These are phyloP conservation scores for Sebastes vulpes DNA, from an alignment of 2,797 vertebrate genomes.

Conservation along the genomic window DNA sequence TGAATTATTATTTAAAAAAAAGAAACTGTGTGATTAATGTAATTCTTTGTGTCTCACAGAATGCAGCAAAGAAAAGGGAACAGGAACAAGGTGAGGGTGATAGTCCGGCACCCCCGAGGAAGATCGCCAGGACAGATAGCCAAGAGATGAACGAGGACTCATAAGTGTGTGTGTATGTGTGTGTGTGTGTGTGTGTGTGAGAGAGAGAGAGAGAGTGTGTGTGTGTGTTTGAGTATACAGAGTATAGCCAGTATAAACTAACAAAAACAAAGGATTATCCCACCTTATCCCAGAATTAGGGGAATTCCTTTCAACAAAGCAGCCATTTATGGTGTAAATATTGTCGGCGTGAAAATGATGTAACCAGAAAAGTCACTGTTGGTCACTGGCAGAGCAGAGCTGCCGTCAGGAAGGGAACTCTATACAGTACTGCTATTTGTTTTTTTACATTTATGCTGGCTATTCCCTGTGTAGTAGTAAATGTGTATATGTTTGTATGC, in stretches of 20 bases:
- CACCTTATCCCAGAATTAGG: not conserved
- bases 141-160: slow-evolving; percentile 91
- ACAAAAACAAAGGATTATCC: slow-evolving; percentile 29
- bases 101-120: slow-evolving; percentile 87
- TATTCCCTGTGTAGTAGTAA: slow-evolving; percentile 34
- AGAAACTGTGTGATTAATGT: not conserved
- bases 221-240: slow-evolving; percentile 25
- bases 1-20: not conserved
- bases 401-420: not conserved
- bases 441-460: slow-evolving; percentile 30
- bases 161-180: slow-evolving; percentile 64
- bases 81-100: slow-evolving; percentile 88
- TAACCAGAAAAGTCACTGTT: not conserved
- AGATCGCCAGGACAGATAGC: slow-evolving; percentile 90
- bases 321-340: slow-evolving; percentile 11
- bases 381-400: not conserved
- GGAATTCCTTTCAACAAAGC: slow-evolving; percentile 17
- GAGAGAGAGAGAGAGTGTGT: not conserved
- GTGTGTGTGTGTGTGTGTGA: not conserved
- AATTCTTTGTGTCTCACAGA: slow-evolving; percentile 76
- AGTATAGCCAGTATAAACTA: slow-evolving; percentile 55
- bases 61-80: slow-evolving; percentile 90
- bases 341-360: not conserved
- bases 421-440: not conserved
- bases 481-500: slow-evolving; percentile 40